These are phyloP conservation scores for Tolypeutes matacus DNA, from an alignment of 2,797 vertebrate species.

Conservation along the genomic window DNA sequence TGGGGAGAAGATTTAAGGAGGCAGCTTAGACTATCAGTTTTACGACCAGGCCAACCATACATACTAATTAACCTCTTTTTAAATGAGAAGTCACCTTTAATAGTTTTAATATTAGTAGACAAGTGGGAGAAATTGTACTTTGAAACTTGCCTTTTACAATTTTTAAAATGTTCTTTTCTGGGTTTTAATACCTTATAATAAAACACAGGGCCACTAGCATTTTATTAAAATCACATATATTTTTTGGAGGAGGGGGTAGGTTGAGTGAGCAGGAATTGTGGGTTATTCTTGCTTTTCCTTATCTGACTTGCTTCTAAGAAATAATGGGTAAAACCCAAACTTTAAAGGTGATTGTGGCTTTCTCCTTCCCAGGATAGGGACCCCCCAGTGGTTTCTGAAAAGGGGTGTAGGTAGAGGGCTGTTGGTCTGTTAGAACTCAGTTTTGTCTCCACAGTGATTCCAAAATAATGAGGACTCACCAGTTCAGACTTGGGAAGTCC, in stretches of 20 bases:
- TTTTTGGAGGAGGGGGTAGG: not conserved
- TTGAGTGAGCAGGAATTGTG: not conserved
- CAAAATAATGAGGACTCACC: not conserved
- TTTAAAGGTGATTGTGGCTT: not conserved
- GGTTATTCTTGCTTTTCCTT: not conserved
- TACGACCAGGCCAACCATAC: not conserved
- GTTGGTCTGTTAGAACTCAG: not conserved
- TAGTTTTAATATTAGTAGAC: not conserved
- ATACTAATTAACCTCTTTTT: not conserved
- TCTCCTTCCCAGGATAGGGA: not conserved
- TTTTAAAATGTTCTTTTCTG: slow-evolving; percentile 6
- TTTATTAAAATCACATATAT: slow-evolving; percentile 32
- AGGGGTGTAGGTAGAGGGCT: not conserved
- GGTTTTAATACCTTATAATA: slow-evolving; percentile 31
- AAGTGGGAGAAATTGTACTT: not conserved
- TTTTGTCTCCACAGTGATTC: not conserved
- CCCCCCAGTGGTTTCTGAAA: not conserved
- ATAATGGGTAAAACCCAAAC: not conserved
- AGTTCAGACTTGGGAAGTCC: not conserved
- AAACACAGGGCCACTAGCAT: not conserved
- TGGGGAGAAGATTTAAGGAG: slow-evolving; percentile 28
- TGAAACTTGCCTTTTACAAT: slow-evolving; percentile 8
- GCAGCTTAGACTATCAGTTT: slow-evolving; percentile 18
- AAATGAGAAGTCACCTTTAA: slow-evolving; percentile 12
- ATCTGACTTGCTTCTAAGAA: not conserved